Conservation (phyloP, 2,888 invertebrate species). For the Anodontia alba region DNA sequence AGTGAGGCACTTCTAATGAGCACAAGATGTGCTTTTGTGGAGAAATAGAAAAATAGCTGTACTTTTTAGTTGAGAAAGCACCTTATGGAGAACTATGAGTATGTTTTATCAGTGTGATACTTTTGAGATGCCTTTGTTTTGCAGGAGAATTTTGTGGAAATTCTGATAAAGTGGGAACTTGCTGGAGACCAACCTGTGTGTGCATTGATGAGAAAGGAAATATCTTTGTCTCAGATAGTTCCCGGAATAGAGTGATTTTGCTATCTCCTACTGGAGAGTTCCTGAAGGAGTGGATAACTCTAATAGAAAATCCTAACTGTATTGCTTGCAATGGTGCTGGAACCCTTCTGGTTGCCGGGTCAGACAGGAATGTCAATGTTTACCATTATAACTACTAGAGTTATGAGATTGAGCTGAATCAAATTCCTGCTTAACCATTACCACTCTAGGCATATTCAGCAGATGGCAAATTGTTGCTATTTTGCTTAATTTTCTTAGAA, state of each 20-base stretch:
- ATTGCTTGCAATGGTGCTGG: conserved; percentile 51
- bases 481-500: too few species aligned
- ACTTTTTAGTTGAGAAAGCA: too few species aligned
- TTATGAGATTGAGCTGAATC: too few species aligned
- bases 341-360: conserved; percentile 50
- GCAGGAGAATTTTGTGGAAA: conserved; percentile 41
- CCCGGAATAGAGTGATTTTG: conserved; percentile 51
- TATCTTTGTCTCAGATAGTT: conserved; percentile 60
- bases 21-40: too few species aligned
- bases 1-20: too few species aligned
- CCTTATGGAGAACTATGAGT: too few species aligned
- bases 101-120: too few species aligned
- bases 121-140: too few species aligned
- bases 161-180: neutral
- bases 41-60: too few species aligned
- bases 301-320: conserved; percentile 29
- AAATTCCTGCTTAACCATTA: too few species aligned
- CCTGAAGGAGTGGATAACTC: conserved; percentile 57
- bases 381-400: conserved; percentile 36
- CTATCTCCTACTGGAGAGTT: conserved; percentile 43
- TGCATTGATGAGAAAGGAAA: conserved; percentile 57
- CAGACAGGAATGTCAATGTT: conserved; percentile 49
- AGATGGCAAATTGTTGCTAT: too few species aligned
- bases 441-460: too few species aligned
- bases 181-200: conserved; percentile 50